Conservation (phyloP, 2,888 invertebrate species). For the Mayetiola destructor region DNA sequence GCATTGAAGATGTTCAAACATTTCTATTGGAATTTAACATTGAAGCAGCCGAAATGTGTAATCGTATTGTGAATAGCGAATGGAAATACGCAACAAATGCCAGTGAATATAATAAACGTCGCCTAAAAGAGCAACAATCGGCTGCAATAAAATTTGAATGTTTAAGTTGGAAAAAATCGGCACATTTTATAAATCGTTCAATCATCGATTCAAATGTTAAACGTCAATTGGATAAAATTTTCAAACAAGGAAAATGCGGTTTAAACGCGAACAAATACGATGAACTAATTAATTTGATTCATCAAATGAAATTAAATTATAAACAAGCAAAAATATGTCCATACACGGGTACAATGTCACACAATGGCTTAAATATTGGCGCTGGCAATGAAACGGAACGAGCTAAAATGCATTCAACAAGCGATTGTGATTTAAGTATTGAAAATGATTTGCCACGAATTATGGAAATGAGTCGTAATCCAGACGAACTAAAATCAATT, state of each 20-base stretch:
- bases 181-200: constrained; percentile 45
- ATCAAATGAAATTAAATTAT: constrained; percentile 67
- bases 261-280: constrained; percentile 57
- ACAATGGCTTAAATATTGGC: not conserved
- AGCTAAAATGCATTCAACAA: constrained; percentile 27
- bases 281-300: constrained; percentile 49
- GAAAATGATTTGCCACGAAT: constrained; percentile 47
- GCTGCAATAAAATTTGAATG: constrained; percentile 58
- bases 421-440: constrained; percentile 44
- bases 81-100: constrained; percentile 67
- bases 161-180: constrained; percentile 57
- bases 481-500: constrained; percentile 56
- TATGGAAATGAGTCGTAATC: constrained; percentile 56
- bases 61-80: constrained; percentile 52
- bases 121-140: constrained; percentile 57
- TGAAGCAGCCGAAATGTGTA: constrained; percentile 59
- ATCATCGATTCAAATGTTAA: constrained; percentile 50
- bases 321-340: constrained; percentile 58
- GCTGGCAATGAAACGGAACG: constrained; percentile 15
- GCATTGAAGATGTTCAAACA: constrained; percentile 51
- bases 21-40: constrained; percentile 58
- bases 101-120: constrained; percentile 51
- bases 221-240: constrained; percentile 54
- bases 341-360: constrained; percentile 26
- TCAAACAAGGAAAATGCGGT: constrained; percentile 57